These are phyloP conservation scores for Loriculus beryllinus DNA, from an alignment of 2,797 vertebrate genomes.

Conservation along the genomic window DNA sequence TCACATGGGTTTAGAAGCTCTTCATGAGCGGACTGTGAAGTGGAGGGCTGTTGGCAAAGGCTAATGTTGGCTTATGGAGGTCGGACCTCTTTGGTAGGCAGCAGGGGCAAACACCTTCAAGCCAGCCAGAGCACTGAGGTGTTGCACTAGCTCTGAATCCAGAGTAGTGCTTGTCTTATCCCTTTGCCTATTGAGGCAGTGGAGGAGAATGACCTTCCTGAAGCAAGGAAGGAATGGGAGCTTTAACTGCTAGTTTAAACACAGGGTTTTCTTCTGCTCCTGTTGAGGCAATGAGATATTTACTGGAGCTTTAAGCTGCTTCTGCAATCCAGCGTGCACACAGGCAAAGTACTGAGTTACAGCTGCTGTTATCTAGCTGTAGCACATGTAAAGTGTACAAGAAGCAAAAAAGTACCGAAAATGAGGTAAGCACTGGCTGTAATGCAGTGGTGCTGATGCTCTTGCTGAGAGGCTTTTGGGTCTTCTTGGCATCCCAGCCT, in stretches of 20 bases:
- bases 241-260: background rate
- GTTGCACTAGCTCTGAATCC: background rate
- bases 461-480: slow-evolving; percentile 1
- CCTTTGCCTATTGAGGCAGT: background rate
- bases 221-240: background rate
- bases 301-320: slow-evolving; percentile 32
- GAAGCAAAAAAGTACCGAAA: background rate
- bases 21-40: background rate
- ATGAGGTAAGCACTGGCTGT: background rate
- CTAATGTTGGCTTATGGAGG: background rate
- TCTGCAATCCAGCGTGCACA: slow-evolving; percentile 6
- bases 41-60: background rate
- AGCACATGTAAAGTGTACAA: slow-evolving; percentile 34
- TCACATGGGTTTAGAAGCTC: background rate
- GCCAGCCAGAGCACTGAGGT: background rate
- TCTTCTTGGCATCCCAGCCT: background rate
- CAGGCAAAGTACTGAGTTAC: background rate
- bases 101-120: background rate
- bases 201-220: fast-evolving
- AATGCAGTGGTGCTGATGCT: background rate
- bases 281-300: background rate
- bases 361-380: slow-evolving; percentile 46
- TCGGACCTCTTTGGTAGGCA: background rate
- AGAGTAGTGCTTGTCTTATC: background rate
- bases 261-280: background rate